Conservation (phyloP, 2,113 vertebrate genomes). For the Paracanthobrama guichenoti region DNA sequence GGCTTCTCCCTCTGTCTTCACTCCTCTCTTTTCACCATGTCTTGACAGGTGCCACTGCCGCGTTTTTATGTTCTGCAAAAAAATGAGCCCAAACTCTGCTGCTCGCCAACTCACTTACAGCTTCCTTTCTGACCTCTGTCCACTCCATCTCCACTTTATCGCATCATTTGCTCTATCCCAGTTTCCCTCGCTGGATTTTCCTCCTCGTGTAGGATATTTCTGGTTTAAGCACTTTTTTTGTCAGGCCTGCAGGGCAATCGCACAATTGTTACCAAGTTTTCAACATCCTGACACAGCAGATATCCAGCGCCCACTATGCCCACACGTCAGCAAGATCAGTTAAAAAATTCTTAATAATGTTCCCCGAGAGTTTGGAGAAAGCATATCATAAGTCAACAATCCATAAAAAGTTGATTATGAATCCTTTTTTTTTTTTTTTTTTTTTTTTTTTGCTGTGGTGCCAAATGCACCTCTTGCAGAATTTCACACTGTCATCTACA, state of each 20-base stretch:
- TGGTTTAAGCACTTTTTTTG: constrained; percentile 37
- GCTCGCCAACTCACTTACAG: constrained; percentile 17
- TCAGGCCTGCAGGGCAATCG: constrained; percentile 42
- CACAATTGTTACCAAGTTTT: constrained; percentile 32
- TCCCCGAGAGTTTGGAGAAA: constrained; percentile 11
- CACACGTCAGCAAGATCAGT: constrained; percentile 26
- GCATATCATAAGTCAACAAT: constrained; percentile 23
- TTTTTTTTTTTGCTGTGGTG: background rate
- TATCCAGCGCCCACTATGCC: background rate
- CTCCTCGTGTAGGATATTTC: constrained; percentile 24
- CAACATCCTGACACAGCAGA: constrained; percentile 40
- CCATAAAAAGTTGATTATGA: constrained; percentile 28
- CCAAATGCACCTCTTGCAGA: background rate
- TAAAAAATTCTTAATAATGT: constrained; percentile 12
- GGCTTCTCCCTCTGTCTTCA: constrained; percentile 34
- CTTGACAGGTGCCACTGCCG: constrained; percentile 43
- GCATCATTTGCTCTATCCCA: constrained; percentile 1
- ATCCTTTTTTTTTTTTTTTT: constrained; percentile 21
- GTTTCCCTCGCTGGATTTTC: constrained; percentile 30
- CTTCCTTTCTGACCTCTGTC: constrained; percentile 32
- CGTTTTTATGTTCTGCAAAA: constrained; percentile 26
- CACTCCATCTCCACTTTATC: constrained; percentile 15
- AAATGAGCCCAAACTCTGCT: constrained; percentile 33
- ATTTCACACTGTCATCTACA: background rate
- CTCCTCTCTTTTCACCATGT: constrained; percentile 37